Evolutionary conservation across 1,140 invertebrate genomes (phyloP).

Genomic region (Drosophila grimshawi): DNA sequence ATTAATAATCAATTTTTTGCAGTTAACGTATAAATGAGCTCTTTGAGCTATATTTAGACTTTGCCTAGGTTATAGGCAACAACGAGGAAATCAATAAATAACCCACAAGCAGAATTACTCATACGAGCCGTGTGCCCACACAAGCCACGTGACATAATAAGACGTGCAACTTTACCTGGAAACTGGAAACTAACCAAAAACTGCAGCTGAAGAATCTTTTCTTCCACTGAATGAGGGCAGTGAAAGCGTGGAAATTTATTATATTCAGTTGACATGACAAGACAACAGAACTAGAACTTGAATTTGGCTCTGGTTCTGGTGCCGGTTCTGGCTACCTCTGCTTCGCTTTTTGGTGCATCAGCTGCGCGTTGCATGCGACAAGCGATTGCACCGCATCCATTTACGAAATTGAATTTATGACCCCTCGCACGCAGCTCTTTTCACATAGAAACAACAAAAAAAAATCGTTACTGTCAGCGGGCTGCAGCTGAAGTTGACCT

Average conservation of each 20-base stretch:
- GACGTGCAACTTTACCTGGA: background rate
- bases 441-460: slow-evolving; percentile 14
- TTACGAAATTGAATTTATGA: slow-evolving; percentile 78
- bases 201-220: slow-evolving; percentile 38
- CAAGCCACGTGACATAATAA: slow-evolving; percentile 3
- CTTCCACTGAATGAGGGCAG: slow-evolving; percentile 29
- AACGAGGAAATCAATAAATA: slow-evolving; percentile 36
- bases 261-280: slow-evolving; percentile 47
- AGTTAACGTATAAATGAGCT: background rate
- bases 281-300: slow-evolving; percentile 21
- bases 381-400: slow-evolving; percentile 43
- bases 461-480: background rate
- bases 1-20: slow-evolving; percentile 44
- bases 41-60: slow-evolving; percentile 13
- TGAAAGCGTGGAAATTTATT: slow-evolving; percentile 47
- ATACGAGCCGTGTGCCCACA: slow-evolving; percentile 37
- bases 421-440: slow-evolving; percentile 35
- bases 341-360: background rate
- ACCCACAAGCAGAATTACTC: slow-evolving; percentile 22
- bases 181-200: slow-evolving; percentile 16
- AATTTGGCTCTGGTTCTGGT: background rate
- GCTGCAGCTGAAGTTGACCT: slow-evolving; percentile 11
- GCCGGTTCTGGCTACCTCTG: background rate
- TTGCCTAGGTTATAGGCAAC: background rate
- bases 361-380: slow-evolving; percentile 34